Percentiles rank a stretch among this genome's conserved stretches.
Evolutionary conservation across 2,797 vertebrate species (phyloP).

Genomic region (Cossypha heuglini): DNA sequence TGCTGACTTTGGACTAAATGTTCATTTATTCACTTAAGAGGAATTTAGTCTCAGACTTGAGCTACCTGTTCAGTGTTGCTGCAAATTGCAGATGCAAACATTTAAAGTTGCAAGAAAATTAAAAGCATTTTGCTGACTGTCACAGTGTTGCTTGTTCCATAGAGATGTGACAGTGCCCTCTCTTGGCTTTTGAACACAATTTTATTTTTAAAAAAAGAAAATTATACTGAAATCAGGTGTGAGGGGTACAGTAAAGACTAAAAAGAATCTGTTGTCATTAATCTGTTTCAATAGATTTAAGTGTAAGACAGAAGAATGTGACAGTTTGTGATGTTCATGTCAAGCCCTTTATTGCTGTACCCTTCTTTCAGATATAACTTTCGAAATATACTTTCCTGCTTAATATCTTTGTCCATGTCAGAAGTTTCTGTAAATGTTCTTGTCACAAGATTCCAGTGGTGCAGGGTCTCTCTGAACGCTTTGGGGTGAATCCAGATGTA

Average conservation of each 20-base stretch:
- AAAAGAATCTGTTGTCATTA: neutral
- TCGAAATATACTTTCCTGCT: neutral
- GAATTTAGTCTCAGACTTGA: neutral
- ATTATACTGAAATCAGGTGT: neutral
- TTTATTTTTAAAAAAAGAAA: neutral
- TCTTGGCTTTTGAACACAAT: neutral
- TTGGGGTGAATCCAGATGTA: neutral
- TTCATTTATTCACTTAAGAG: neutral
- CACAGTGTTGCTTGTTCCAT: fast-evolving
- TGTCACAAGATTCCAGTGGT: neutral
- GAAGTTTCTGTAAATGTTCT: neutral
- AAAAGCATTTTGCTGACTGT: neutral
- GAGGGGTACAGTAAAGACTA: neutral
- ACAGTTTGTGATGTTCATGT: neutral
- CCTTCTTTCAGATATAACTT: neutral
- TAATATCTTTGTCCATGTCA: neutral
- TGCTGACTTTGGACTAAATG: neutral
- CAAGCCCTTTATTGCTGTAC: neutral
- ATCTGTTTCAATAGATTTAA: neutral
- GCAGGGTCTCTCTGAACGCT: neutral
- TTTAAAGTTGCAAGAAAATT: neutral
- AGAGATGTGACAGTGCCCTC: constrained; percentile 27
- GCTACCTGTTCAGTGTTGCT: neutral
- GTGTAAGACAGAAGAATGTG: neutral
- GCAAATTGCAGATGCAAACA: neutral